These are phyloP conservation scores for Lepilemur ruficaudatus DNA, from an alignment of 2,797 vertebrate genomes.

Conservation along the genomic window DNA sequence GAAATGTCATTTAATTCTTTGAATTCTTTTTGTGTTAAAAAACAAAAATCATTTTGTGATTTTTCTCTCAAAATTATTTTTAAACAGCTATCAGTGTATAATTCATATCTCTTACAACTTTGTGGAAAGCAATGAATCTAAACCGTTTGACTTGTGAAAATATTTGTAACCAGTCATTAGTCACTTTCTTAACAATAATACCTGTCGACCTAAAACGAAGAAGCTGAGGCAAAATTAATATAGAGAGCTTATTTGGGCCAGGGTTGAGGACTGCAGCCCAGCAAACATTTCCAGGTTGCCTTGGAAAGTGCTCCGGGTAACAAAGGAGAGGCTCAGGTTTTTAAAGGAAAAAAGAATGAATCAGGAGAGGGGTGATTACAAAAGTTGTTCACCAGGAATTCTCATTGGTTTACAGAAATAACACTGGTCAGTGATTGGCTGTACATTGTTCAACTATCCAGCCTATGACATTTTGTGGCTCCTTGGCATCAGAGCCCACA, in stretches of 20 bases:
- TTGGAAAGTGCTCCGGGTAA: not conserved
- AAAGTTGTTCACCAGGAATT: not conserved
- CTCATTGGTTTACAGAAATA: not conserved
- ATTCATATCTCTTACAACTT: not conserved
- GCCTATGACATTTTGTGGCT: not conserved
- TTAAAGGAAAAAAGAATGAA: not conserved
- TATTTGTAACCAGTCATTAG: slow-evolving; percentile 29
- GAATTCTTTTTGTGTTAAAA: slow-evolving; percentile 42
- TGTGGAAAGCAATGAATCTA: not conserved
- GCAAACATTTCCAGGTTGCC: not conserved
- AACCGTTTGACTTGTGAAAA: slow-evolving; percentile 27
- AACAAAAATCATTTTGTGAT: not conserved
- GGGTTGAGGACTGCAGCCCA: not conserved
- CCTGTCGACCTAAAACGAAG: not conserved
- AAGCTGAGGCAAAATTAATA: not conserved
- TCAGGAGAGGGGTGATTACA: not conserved
- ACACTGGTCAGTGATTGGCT: not conserved
- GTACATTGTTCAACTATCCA: not conserved
- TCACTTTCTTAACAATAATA: slow-evolving; percentile 23
- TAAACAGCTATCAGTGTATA: not conserved
- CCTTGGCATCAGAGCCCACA: not conserved
- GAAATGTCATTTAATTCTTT: slow-evolving; percentile 38
- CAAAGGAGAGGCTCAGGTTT: not conserved
- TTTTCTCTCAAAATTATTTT: slow-evolving; percentile 40
- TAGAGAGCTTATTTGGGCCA: not conserved